These are phyloP conservation scores for Euproctis similis DNA, from an alignment of 2,888 invertebrate species.

Conservation along the genomic window DNA sequence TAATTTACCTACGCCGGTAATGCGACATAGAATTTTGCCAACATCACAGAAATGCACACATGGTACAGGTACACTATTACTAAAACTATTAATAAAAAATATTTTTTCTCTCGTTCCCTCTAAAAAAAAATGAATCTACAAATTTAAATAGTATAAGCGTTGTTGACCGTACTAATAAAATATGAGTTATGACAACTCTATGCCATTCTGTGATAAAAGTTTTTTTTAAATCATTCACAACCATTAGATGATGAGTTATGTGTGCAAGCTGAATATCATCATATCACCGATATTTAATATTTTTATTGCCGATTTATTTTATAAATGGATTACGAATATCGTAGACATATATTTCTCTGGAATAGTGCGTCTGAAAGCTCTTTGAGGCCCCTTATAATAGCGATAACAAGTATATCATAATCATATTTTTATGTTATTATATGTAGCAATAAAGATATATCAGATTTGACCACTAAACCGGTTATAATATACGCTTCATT, in stretches of 20 bases:
- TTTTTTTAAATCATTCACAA: slow-evolving; percentile 72
- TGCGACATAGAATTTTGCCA: slow-evolving; percentile 43
- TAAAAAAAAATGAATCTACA: slow-evolving; percentile 37
- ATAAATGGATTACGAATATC: slow-evolving; percentile 58
- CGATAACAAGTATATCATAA: slow-evolving; percentile 43
- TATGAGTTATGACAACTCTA: slow-evolving; percentile 67
- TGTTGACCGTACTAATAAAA: slow-evolving; percentile 71
- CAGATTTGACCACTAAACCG: slow-evolving; percentile 65
- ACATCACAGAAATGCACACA: slow-evolving; percentile 45
- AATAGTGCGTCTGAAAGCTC: slow-evolving; percentile 37
- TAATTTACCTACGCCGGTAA: slow-evolving; percentile 52
- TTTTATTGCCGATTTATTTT: slow-evolving; percentile 68
- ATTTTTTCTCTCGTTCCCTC: no score
- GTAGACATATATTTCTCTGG: slow-evolving; percentile 60
- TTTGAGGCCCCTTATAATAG: slow-evolving; percentile 38
- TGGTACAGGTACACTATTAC: slow-evolving; percentile 31
- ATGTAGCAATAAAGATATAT: slow-evolving; percentile 64
- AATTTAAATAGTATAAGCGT: slow-evolving; percentile 51
- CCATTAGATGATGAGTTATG: slow-evolving; percentile 75
- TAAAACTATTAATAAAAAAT: no score
- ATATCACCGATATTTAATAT: slow-evolving; percentile 66
- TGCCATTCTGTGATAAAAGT: slow-evolving; percentile 73
- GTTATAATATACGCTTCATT: slow-evolving; percentile 70
- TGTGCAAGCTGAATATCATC: slow-evolving; percentile 65
- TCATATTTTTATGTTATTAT: slow-evolving; percentile 55